These are phyloP conservation scores for Tetragonula clypearis DNA, from an alignment of 1,140 invertebrate genomes.

Conservation along the genomic window DNA sequence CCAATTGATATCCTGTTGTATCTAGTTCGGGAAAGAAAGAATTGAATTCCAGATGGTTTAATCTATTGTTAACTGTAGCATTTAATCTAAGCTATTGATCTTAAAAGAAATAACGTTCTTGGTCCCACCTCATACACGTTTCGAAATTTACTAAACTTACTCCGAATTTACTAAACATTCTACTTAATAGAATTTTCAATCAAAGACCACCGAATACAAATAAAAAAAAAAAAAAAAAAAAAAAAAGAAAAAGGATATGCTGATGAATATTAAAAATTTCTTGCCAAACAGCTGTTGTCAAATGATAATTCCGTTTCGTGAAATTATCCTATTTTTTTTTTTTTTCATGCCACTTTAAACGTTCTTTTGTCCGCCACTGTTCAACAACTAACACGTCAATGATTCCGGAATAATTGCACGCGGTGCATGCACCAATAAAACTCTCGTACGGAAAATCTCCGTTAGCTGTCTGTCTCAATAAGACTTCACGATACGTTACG, in stretches of 20 bases:
- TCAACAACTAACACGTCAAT: too few species aligned
- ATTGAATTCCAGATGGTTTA: not conserved
- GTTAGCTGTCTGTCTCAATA: not conserved
- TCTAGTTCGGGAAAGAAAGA: not conserved
- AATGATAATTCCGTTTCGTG: not conserved
- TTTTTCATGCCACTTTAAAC: not conserved
- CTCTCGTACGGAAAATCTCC: not conserved
- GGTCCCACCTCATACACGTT: not conserved
- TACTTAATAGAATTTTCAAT: not conserved
- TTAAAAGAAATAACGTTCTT: not conserved
- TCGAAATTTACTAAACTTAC: not conserved
- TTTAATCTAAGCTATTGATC: not conserved
- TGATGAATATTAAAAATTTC: not conserved
- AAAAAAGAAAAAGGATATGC: not conserved
- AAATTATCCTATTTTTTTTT: not conserved
- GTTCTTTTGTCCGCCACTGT: too few species aligned
- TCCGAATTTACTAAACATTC: not conserved
- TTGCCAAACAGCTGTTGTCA: not conserved
- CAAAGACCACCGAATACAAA: too few species aligned
- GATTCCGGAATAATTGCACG: not conserved
- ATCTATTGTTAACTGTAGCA: not conserved
- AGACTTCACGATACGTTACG: not conserved
- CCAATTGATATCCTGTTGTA: not conserved
- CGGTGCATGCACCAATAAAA: not conserved
- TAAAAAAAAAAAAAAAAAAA: too few species aligned